phyloP scores from a whole-genome alignment of 2,888 invertebrate species.

The Sepioteuthis lessoniana region DNA sequence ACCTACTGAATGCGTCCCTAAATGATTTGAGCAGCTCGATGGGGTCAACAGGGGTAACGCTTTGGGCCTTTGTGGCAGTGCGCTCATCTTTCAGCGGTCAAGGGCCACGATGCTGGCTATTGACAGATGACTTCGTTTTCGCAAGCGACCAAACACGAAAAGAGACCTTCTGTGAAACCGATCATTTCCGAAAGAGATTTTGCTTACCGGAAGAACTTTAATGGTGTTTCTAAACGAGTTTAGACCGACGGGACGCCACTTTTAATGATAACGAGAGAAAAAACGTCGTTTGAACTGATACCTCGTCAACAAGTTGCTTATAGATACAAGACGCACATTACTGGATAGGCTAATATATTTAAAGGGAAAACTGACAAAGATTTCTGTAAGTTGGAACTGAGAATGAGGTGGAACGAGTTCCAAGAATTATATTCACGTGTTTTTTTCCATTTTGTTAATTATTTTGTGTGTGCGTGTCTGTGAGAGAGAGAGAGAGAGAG shows the following conservation, averaged over 20 bases:
- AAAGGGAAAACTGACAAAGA: not conserved
- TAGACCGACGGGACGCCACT: not conserved
- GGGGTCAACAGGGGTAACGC: not conserved
- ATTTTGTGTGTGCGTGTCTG: no score
- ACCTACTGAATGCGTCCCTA: not conserved
- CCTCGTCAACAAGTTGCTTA: not conserved
- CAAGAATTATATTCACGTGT: not conserved
- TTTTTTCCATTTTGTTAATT: not conserved
- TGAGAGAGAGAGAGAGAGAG: no score
- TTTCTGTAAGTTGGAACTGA: not conserved
- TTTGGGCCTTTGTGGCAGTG: not conserved
- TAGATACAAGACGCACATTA: not conserved
- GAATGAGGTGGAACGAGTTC: not conserved
- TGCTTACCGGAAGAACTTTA: not conserved
- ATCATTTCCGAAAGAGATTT: not conserved
- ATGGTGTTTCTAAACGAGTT: constrained; percentile 13
- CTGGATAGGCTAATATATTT: not conserved
- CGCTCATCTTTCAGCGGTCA: constrained; percentile 21
- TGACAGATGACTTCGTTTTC: constrained; percentile 21
- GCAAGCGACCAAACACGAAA: not conserved
- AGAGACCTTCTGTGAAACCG: not conserved
- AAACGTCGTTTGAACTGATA: not conserved
- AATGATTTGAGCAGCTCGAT: not conserved
- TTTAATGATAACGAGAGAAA: not conserved
- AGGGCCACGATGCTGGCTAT: not conserved